Base-by-base conservation (phyloP, 2,113 vertebrate species). In the Ailuropoda melanoleuca region DNA sequence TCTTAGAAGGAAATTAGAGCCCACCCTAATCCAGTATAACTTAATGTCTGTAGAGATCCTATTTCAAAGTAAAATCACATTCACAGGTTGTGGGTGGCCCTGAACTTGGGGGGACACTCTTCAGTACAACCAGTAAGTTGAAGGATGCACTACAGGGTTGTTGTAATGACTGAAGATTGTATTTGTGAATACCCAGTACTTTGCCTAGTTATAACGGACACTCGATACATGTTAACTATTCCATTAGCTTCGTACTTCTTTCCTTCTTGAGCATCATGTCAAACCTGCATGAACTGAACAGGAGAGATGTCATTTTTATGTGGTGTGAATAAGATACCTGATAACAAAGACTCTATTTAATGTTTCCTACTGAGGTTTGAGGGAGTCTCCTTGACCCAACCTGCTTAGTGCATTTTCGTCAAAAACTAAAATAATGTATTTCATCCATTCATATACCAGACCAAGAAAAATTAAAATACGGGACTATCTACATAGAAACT, bases 241-340 rank as follows among this genome's bases (percentile, higher is more conserved):
- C 7, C 0, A 6, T n/a, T 39, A 53, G 81, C 50, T 23, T 93
- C 21, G 24, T 46, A 13, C 31, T 23, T 90, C 10, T 90, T 17
- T n/a, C 62, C 21, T 81, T 78, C n/a, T 70, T 53, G 15, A 78
- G 43, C 83, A 68, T 95, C 53, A 9, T 48, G 18, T 75, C 60
- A 46, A 31, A 58, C 23, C 94, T 84, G 62, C 10, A 23, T 74
- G 64, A 90, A 7, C 92, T 87, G 83, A 74, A 88, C 81, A 62
- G 53, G 66, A 56, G 80, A 94, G 34, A 26, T 89, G 56, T 37
- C 72, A 48, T 75, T 95, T 94, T 90, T 74, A 81, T 90, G 37
- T 94, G 66, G 3, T 64, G 1, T 82, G 24, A 83, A 55, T 77
- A 77, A 77, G 70, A 60, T 60, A 64, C 55, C 29, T 72, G 81